These are phyloP conservation scores for Branchellion lobata DNA, from an alignment of 2,888 invertebrate genomes.

Conservation along the genomic window DNA sequence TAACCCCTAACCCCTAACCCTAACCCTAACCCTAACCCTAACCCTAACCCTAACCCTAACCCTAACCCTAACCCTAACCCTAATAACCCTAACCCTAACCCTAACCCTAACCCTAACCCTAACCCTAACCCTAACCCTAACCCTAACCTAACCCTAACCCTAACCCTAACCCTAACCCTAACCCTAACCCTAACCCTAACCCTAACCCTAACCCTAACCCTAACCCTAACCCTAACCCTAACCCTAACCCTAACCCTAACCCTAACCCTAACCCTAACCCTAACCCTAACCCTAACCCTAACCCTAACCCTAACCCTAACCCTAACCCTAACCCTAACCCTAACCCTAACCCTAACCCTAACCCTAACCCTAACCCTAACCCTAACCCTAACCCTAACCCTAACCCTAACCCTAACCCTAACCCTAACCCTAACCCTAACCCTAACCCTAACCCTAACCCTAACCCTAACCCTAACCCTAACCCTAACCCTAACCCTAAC, in stretches of 20 bases:
- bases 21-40: constrained; percentile 51
- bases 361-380: constrained; percentile 45
- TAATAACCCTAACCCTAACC: constrained; percentile 33
- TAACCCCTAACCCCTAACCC: constrained; percentile 51
- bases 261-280: no score
- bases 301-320: constrained; percentile 21
- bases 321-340: constrained; percentile 31
- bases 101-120: constrained; percentile 37
- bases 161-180: constrained; percentile 47
- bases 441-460: constrained; percentile 39
- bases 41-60: constrained; percentile 52
- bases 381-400: constrained; percentile 43
- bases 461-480: constrained; percentile 27
- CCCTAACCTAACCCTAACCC: constrained; percentile 47
- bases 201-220: constrained; percentile 51
- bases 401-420: constrained; percentile 51
- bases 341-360: constrained; percentile 44
- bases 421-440: constrained; percentile 49
- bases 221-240: constrained; percentile 48
- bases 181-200: constrained; percentile 44
- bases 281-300: no score
- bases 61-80: constrained; percentile 49
- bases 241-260: constrained; percentile 18
- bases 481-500: not conserved
- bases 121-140: constrained; percentile 42